phyloP scores from a whole-genome alignment of 2,888 invertebrate species.

The Cheilosia pagana region DNA sequence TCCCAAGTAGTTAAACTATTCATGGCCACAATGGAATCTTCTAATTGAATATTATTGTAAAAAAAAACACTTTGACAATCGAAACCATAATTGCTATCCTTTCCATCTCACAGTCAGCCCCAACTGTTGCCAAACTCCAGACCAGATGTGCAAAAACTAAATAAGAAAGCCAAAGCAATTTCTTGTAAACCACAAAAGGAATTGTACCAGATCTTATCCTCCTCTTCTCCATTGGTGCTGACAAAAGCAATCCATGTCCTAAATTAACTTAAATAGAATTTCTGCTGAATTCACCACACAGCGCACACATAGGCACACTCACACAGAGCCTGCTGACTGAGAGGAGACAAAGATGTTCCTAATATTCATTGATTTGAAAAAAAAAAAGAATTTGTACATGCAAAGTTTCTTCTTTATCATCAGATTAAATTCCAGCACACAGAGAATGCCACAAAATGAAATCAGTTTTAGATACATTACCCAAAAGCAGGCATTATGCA shows the following conservation, averaged over 20 bases:
- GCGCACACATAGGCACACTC: neutral
- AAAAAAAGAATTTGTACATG: constrained; percentile 55
- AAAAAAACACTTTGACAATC: neutral
- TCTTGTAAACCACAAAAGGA: constrained; percentile 23
- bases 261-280: constrained; percentile 54
- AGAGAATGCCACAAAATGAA: constrained; percentile 11
- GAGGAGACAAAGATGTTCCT: constrained; percentile 3
- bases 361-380: constrained; percentile 59
- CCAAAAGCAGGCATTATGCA: constrained; percentile 64
- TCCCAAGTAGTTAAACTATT: no score
- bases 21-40: no score
- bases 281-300: constrained; percentile 19
- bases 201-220: constrained; percentile 4
- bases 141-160: neutral
- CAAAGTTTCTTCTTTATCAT: constrained; percentile 41
- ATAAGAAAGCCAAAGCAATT: constrained; percentile 28
- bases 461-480: constrained; percentile 67
- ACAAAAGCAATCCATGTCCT: constrained; percentile 50
- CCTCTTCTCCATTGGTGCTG: constrained; percentile 20
- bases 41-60: constrained; percentile 4
- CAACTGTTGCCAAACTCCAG: constrained; percentile 14
- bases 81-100: constrained; percentile 11
- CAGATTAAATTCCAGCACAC: constrained; percentile 49
- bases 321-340: neutral
- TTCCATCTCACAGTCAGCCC: constrained; percentile 1